Base-by-base conservation (phyloP, 2,888 invertebrate genomes). In the Cephonodes hylas region DNA sequence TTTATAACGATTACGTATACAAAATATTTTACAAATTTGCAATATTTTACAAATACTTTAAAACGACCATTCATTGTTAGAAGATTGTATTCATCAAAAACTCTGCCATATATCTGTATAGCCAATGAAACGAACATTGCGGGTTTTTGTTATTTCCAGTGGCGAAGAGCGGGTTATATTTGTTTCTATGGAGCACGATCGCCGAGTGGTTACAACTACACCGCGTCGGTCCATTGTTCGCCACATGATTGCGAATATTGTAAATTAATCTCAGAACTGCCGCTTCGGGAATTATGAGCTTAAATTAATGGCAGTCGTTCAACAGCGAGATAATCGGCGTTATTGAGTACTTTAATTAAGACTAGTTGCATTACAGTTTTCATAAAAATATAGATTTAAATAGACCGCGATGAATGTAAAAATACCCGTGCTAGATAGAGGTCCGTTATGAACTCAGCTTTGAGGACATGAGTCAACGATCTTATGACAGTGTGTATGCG, bases 191-290 rank as follows among this genome's bases (percentile, higher is more conserved):
- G n/a, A n/a, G n/a, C n/a, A n/a, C n/a, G n/a, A n/a, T n/a, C n/a
- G n/a, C n/a, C n/a, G n/a, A n/a, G n/a, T n/a, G n/a, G n/a, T 27
- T 27, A 18, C 53, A 18, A 53, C 27, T 31, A 18, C 31, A 31
- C 8, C 27, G 48, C 18, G 3, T 8, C 18, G 27, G 18, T 5
- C 27, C 27, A 27, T 53, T 53, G 48, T 53, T 31, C 31, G 18
- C 10, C 18, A 31, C 53, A 53, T 53, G 53, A 53, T 53, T 53
- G 53, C 53, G 18, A 31, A 53, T 53, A 53, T 31, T 53, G 18
- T 18, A 27, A 31, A 31, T 46, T 53, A 31, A 53, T 53, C 15
- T 27, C 10, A 53, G 18, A 53, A 31, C 3, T 18, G 10, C 18
- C 18, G 18, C 10, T 31, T 27, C 48, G 27, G 15, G 53, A 53